Base-by-base conservation (phyloP, 2,113 vertebrate species). In the Puntigrus tetrazona region DNA sequence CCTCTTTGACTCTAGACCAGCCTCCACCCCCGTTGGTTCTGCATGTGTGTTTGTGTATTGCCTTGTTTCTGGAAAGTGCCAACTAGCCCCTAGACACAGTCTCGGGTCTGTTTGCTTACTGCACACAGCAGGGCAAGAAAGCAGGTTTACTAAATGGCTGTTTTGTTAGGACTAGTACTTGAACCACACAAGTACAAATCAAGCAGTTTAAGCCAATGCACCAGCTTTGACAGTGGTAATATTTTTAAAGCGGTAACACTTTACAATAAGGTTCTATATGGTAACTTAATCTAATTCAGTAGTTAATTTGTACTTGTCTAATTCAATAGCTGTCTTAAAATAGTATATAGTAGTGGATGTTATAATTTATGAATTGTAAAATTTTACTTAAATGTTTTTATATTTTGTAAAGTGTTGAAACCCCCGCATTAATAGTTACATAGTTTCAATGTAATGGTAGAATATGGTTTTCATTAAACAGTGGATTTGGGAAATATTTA, bases 11-110 rank as follows among this genome's bases (percentile, higher is more conserved):
- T 82, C 72, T 63, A 84, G 82, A 88, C 80, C 72, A 45, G 29
- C 90, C 86, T 92, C 89, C 89, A 83, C 78, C 69, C 84, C 88
- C 86, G 38, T 89, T 87, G 63, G 83, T 86, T 91, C 91, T 92
- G 92, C 88, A 88, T 91, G 88, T 91, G 91, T 92, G 88, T 83
- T 67, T 55, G 41, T 78, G 63, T 78, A 61, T 69, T 38, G 50
- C 77, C 52, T 85, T 43, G 78, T 41, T 69, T 85, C 79, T 31
- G 72, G 74, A 78, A 86, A 73, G 77, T 79, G 84, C 86, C 80
- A 85, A 70, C 79, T 81, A 63, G 77, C 70, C 76, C 80, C 87
- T 78, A 77, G 84, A 74, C 77, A 84, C 38, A 84, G 38, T 70
- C 57, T 81, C 16, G 22, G 55, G 34, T 84, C 34, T 86, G 78